Evolutionary conservation across 2,113 vertebrate genomes (phyloP), one percentile per base, ranked within the genome.

Genomic region (Elephantulus edwardii): DNA sequence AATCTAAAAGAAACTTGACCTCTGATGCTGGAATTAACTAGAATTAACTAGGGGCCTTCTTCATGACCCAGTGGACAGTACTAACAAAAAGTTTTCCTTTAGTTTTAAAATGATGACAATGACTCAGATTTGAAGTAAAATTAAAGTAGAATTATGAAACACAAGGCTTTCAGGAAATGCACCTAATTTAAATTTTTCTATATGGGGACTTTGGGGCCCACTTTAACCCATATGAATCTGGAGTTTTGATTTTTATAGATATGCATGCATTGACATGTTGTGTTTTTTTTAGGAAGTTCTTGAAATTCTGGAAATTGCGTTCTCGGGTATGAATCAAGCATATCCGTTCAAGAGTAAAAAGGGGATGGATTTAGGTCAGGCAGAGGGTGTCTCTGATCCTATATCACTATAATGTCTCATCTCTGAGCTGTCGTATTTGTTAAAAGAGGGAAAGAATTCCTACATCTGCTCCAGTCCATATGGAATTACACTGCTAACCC

Each of bases 261-360:
- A 38, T 83, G 74, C 14, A 28, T n/a, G 13, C 54, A 14, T 5
- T 33, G 20, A 62, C 6, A 48, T 7, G 28, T 2, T n/a, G 11
- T 58, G 16, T 68, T n/a, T n/a, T 33, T 93, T 92, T 90, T n/a
- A 66, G 30, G 44, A 60, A 19, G 8, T 22, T 76, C 17, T 87
- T 46, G 33, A 76, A 86, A 71, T 58, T 72, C 71, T 84, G 26
- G 52, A 86, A 46, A 22, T n/a, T 13, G 68, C 85, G 8, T 20
- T 58, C 85, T 17, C 30, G 46, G 2, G 24, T 46, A 10, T 10
- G 6, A 6, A 9, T 81, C 42, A 58, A 16, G 16, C 14, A n/a
- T 30, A 30, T 14, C 5, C 28, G 0, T 22, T 64, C 0, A 19
- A 40, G 35, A 42, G 14, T 4, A 42, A 11, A 4, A 62, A 64